phyloP scores from a whole-genome alignment of 2,113 vertebrate genomes.

The Rhodinocichla rosea region DNA sequence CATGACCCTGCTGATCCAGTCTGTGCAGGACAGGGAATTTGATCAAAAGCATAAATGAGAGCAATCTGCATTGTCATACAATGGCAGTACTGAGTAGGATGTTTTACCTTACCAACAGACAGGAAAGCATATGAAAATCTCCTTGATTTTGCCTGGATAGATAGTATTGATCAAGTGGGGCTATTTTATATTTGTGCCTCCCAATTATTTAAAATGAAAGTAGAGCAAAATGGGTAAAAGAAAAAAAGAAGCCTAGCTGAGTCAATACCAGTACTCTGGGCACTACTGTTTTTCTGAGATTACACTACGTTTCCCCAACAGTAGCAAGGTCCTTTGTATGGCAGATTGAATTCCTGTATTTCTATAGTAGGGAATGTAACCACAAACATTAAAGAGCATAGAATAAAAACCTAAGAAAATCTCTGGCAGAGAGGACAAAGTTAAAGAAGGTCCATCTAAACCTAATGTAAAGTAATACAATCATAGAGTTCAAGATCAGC shows the following conservation, averaged over 20 bases:
- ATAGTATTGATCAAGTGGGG: not conserved
- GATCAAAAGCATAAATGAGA: not conserved
- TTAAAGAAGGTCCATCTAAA: not conserved
- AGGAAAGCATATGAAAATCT: not conserved
- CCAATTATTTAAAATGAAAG: not conserved
- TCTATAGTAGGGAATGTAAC: not conserved
- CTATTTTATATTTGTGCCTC: not conserved
- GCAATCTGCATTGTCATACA: rapidly evolving
- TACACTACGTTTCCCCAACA: not conserved
- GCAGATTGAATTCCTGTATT: not conserved
- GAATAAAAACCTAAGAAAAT: not conserved
- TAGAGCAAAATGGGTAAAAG: not conserved
- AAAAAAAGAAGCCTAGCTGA: not conserved
- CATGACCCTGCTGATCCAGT: not conserved
- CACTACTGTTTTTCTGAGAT: not conserved
- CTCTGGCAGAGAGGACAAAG: not conserved
- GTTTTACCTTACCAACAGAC: not conserved
- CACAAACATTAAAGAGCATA: not conserved
- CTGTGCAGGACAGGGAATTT: not conserved
- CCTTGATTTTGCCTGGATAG: not conserved
- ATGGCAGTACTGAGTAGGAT: not conserved
- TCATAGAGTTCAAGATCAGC: not conserved
- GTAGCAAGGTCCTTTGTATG: not conserved
- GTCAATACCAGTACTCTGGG: not conserved
- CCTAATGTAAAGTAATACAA: not conserved